These are phyloP conservation scores for Coilia nasus DNA, from an alignment of 2,797 vertebrate species.

Conservation along the genomic window DNA sequence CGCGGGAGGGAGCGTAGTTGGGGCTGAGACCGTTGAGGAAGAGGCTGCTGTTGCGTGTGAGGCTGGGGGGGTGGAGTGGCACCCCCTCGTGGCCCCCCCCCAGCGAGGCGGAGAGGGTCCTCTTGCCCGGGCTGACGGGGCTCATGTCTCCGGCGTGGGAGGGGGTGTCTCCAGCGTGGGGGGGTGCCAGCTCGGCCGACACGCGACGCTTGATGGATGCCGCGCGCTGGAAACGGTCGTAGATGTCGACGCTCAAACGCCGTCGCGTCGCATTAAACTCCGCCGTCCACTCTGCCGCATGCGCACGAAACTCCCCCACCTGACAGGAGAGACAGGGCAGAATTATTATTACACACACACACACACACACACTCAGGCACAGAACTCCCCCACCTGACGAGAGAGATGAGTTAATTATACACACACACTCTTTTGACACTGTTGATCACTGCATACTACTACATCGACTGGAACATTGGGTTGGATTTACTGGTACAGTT, in stretches of 20 bases:
- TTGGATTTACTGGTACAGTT: no score
- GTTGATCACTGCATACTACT: no score
- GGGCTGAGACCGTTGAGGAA: slow-evolving; percentile 97
- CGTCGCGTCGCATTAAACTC: slow-evolving; percentile 97
- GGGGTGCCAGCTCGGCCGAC: slow-evolving; percentile 86
- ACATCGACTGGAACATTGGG: no score
- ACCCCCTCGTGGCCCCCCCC: slow-evolving; percentile 83
- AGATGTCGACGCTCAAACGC: slow-evolving; percentile 94
- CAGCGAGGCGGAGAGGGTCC: slow-evolving; percentile 90
- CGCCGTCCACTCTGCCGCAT: slow-evolving; percentile 96
- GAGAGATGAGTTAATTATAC: no score
- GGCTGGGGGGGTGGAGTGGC: slow-evolving; percentile 77
- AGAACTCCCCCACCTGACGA: no score
- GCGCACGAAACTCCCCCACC: slow-evolving; percentile 96
- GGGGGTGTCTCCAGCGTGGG: slow-evolving; percentile 86
- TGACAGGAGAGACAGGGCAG: slow-evolving; percentile 63
- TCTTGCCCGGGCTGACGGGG: slow-evolving; percentile 71
- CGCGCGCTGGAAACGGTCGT: slow-evolving; percentile 95
- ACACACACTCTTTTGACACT: no score
- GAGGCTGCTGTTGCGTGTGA: slow-evolving; percentile 89
- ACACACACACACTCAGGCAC: background rate
- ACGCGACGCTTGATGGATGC: slow-evolving; percentile 97
- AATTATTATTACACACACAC: no score
- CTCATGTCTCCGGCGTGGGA: background rate
- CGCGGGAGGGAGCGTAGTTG: slow-evolving; percentile 73